Evolutionary conservation across 2,113 vertebrate species (phyloP), one percentile per base, ranked within the genome.

Genomic region (Gulo gulo): DNA sequence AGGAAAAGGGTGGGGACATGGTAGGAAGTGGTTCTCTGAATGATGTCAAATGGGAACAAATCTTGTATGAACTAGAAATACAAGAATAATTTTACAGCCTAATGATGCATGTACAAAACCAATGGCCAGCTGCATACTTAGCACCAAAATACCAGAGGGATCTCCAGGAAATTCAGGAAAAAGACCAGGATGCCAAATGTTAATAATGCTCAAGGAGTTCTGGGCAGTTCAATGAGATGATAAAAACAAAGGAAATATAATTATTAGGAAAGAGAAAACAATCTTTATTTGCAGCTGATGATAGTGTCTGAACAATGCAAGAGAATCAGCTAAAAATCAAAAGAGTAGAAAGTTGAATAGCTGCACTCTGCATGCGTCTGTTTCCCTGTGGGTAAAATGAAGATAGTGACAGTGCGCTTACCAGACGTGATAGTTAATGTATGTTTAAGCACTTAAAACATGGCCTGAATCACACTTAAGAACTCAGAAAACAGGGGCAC

Each of bases 21-120:
- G 50, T 80, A 78, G 73, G 65, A 91, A 96, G 29, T 16, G 16
- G 59, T 31, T 86, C 61, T 91, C 95, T 15, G 16, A 79, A 79
- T 89, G 80, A 86, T 15, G 23, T 45, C 80, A 91, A 88, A 85
- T 69, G 23, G 24, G 8, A 94, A 34, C 26, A 82, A 91, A 47
- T 82, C 45, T 82, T 59, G 39, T 23, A 94, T 76, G 82, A 92
- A 78, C 76, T 39, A 85, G 86, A 97, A 96, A 88, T 6, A 79
- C 15, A 95, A 91, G 15, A 73, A 74, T 73, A 94, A 47, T 50
- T 96, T 85, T 96, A 55, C 4, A 81, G 59, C 14, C 78, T 63
- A 36, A 79, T 36, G 55, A 81, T 24, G 45, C 7, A 59, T 4
- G 42, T 47, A 73, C 5, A 78, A 55, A 89, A 45, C 73, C 11